Evolutionary conservation across 2,888 invertebrate species (phyloP), one percentile per base, ranked within the genome.

Genomic region (Onchidella celtica): DNA sequence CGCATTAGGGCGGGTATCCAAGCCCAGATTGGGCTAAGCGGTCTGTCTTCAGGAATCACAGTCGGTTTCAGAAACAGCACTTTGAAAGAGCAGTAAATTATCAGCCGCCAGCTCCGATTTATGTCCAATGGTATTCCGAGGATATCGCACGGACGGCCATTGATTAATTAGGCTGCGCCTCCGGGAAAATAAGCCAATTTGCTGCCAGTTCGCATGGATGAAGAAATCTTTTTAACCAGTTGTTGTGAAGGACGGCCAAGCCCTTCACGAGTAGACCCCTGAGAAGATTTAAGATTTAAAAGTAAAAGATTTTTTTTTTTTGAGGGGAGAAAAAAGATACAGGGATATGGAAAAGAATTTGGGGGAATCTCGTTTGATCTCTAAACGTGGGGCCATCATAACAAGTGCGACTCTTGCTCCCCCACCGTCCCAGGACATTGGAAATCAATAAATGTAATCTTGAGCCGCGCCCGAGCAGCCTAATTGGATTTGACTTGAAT

Each of bases 401-500:
- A 57, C 66, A 72, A 70, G 70, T 63, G 79, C 72, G 59, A 78
- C 74, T 68, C 61, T 65, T 76, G 74, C 66, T 65, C 21, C 14
- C 55, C 24, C 24, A 3, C n/a, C 61, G 59, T 68, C 69, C 73
- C 57, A 40, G 79, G 72, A 55, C 73, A 36, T 24, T 0, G 32
- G 47, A 47, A 47, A 79, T 79, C 79, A 73, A 79, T 79, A 57
- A 29, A 40, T 76, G 81, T 84, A 85, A 85, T 85, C 84, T 84
- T 57, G 74, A 78, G 78, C 72, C 80, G 69, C 55, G 69, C 36
- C 76, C 82, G 70, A 73, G 72, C 79, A 59, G 57, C 66, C 84
- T 84, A 84, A 84, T 85, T 83, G 83, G 84, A 84, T 85, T 84
- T 81, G 83, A 79, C 83, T 82, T 29, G 85, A 85, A 82, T 83